Evolutionary conservation across 2,888 invertebrate genomes (phyloP).

Genomic region (Leucania comma): DNA sequence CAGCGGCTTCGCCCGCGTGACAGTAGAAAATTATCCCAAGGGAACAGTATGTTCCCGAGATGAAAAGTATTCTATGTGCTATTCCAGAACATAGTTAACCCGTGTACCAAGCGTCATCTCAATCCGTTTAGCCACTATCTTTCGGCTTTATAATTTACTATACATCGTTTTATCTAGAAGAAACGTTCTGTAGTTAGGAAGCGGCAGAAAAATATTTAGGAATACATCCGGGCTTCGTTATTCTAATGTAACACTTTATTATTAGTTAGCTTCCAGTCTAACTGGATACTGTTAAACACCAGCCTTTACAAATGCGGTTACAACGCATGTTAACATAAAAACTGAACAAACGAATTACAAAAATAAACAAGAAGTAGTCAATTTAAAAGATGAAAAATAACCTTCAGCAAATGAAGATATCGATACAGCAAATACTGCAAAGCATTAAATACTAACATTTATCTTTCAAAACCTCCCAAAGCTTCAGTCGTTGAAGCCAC

Average conservation of each 20-base stretch:
- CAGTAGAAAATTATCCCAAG: no score
- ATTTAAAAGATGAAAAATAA: background rate
- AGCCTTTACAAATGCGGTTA: no score
- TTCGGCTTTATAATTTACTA: no score
- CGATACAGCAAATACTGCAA: background rate
- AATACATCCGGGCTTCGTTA: background rate
- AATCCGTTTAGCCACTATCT: no score
- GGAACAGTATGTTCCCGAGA: no score
- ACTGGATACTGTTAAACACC: no score
- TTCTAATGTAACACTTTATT: background rate
- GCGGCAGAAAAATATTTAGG: conserved; percentile 1
- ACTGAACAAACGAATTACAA: background rate
- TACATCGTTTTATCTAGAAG: background rate
- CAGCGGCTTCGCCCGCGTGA: no score
- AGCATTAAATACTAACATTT: background rate
- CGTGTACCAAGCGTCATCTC: no score
- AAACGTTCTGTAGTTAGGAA: background rate
- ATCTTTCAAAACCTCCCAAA: conserved; percentile 3
- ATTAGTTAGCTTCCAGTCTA: background rate
- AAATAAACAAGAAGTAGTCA: background rate
- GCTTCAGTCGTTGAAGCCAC: conserved; percentile 19
- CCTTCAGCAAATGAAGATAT: conserved; percentile 1
- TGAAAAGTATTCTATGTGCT: no score
- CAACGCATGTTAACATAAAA: background rate
- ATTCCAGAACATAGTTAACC: no score